These are phyloP conservation scores for Calephelis perditalis DNA, from an alignment of 2,888 invertebrate genomes.

Conservation along the genomic window DNA sequence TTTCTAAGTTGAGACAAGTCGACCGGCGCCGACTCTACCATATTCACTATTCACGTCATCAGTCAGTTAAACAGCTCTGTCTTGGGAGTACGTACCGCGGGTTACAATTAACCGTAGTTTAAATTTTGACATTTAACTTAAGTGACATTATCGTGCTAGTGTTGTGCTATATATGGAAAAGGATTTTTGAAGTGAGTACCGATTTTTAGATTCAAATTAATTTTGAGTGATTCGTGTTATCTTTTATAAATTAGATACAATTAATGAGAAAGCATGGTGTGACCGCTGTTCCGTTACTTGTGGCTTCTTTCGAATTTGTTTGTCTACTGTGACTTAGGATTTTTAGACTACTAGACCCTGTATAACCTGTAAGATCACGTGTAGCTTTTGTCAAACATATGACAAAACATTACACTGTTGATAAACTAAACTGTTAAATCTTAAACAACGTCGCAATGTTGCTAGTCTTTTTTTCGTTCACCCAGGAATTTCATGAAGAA, in stretches of 20 bases:
- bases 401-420: too few relatives aligned
- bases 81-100: conserved; percentile 35
- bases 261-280: conserved; percentile 49
- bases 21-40: conserved; percentile 43
- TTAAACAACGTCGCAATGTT: too few relatives aligned
- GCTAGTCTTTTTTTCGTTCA: too few relatives aligned
- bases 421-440: too few relatives aligned
- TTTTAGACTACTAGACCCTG: too few relatives aligned
- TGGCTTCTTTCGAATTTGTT: conserved; percentile 60
- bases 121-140: conserved; percentile 22
- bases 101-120: conserved; percentile 8
- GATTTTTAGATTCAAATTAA: background rate
- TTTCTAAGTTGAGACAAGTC: conserved; percentile 31
- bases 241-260: conserved; percentile 26
- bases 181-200: conserved; percentile 12
- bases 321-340: conserved; percentile 39
- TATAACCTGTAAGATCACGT: too few relatives aligned
- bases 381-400: too few relatives aligned
- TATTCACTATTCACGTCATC: conserved; percentile 44
- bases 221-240: conserved; percentile 4
- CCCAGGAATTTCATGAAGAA: too few relatives aligned
- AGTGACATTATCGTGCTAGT: conserved; percentile 14
- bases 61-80: conserved; percentile 45
- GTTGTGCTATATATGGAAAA: conserved; percentile 4
- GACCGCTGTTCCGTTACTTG: conserved; percentile 58